A percentile compares a stretch with the other conserved stretches of the same genome.
Evolutionary conservation across 2,797 vertebrate genomes (phyloP).

Genomic region (Cyprinella venusta): DNA sequence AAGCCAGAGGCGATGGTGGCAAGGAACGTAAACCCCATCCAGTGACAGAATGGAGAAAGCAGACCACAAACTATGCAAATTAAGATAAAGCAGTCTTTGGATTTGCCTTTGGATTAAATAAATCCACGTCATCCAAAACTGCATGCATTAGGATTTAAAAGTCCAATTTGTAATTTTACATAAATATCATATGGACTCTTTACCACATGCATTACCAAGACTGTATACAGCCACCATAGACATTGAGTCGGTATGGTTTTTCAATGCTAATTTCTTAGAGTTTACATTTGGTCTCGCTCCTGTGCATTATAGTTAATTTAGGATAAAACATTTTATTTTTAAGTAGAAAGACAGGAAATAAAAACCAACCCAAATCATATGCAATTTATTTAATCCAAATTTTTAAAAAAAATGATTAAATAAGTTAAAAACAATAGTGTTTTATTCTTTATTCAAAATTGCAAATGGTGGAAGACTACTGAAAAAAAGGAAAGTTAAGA

Average conservation of each 20-base stretch:
- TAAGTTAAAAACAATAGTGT: too few species aligned
- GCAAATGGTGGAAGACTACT: not conserved
- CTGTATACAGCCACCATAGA: not conserved
- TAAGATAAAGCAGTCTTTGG: not conserved
- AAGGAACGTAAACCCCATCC: not conserved
- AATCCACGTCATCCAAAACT: not conserved
- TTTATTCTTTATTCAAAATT: too few species aligned
- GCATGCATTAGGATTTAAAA: not conserved
- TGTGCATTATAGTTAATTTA: not conserved
- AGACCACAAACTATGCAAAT: not conserved
- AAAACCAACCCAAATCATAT: not conserved
- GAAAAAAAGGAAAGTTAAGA: not conserved
- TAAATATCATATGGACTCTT: not conserved
- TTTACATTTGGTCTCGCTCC: not conserved
- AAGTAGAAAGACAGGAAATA: not conserved
- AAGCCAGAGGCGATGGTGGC: not conserved
- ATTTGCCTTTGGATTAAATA: not conserved
- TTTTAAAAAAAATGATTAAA: too few species aligned
- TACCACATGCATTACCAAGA: not conserved
- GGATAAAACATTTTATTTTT: not conserved
- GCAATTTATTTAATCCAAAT: not conserved
- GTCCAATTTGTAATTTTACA: not conserved
- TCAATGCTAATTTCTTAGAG: not conserved
- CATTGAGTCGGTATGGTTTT: not conserved
- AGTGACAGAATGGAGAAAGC: not conserved